Evolutionary conservation across 2,113 vertebrate genomes (phyloP).

Genomic region (Spilogale gracilis): DNA sequence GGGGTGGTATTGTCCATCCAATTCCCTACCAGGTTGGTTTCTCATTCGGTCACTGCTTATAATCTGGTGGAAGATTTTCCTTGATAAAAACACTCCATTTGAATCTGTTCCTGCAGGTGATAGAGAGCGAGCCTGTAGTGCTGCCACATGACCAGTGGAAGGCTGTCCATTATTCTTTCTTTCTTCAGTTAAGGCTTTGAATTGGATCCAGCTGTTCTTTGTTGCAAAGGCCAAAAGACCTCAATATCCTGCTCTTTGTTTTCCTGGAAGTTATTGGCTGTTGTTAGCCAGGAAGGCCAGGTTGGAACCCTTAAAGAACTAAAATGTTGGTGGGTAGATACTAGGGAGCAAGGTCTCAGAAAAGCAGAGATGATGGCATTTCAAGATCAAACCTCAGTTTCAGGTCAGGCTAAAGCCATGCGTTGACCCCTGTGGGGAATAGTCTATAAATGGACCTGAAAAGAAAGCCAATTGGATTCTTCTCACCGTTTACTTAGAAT

Average conservation of each 20-base stretch:
- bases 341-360: neutral
- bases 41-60: neutral
- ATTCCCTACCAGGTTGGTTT: neutral
- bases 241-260: slow-evolving; percentile 79
- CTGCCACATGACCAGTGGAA: slow-evolving; percentile 60
- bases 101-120: slow-evolving; percentile 61
- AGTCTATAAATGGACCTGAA: neutral
- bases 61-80: neutral
- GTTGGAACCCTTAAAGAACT: neutral
- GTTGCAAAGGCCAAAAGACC: slow-evolving; percentile 74
- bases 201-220: slow-evolving; percentile 81
- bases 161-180: slow-evolving; percentile 78
- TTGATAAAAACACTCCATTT: neutral
- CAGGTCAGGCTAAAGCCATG: neutral
- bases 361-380: neutral
- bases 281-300: slow-evolving; percentile 48
- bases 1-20: neutral
- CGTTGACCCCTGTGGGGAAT: neutral
- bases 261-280: slow-evolving; percentile 73
- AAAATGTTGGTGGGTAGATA: neutral
- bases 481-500: neutral
- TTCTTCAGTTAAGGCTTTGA: slow-evolving; percentile 73
- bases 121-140: neutral
- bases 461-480: neutral
- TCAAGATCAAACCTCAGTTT: slow-evolving; percentile 5